Base-by-base conservation (phyloP, 1,140 invertebrate species). In the Bradynema listronoti region DNA sequence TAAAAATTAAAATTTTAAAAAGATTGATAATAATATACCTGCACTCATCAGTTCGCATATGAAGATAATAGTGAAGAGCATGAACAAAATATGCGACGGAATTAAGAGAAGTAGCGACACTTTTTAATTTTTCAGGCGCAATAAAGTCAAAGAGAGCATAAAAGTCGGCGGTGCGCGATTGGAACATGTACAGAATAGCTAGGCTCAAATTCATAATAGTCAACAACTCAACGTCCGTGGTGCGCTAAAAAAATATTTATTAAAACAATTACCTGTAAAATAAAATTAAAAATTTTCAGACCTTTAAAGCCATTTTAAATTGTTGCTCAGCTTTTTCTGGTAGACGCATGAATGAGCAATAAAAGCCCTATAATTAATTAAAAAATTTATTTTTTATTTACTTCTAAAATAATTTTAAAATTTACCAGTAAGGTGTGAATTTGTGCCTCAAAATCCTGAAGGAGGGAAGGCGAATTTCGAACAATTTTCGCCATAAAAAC, bases 381-480 rank as follows among this genome's bases (percentile, higher is more conserved):
- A 61, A n/a, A 30, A 42, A 24, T 7, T 58, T 2, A 24, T 61
- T 25, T 24, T 9, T 2, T 9, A 22, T 24, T 43, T 7, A 36
- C 27, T 19, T 22, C 24, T n/a, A 49, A 61, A 46, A 5, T 25
- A 7, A 32, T n/a, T n/a, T n/a, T n/a, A n/a, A n/a, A n/a, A n/a
- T 29, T 29, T 14, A 66, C 64, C 52, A 67, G 46, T 39, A 71
- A 7, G 6, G 58, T 68, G 27, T 67, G 65, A 16, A 66, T 9
- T 33, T 67, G 65, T 14, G 65, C 32, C 39, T 67, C 57, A 43
- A 67, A 67, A 46, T 67, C 68, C 6, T 55, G 30, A 11, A 69
- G n/a, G 1, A 62, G 36, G 24, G 25, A n/a, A 7, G 49, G 45
- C n/a, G 19, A n/a, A 9, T 32, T 66, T 24, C 19, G 19, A 14